Evolutionary conservation across 2,888 invertebrate species (phyloP), one percentile per base, ranked within the genome.

Genomic region (Eretmocerus hayati): DNA sequence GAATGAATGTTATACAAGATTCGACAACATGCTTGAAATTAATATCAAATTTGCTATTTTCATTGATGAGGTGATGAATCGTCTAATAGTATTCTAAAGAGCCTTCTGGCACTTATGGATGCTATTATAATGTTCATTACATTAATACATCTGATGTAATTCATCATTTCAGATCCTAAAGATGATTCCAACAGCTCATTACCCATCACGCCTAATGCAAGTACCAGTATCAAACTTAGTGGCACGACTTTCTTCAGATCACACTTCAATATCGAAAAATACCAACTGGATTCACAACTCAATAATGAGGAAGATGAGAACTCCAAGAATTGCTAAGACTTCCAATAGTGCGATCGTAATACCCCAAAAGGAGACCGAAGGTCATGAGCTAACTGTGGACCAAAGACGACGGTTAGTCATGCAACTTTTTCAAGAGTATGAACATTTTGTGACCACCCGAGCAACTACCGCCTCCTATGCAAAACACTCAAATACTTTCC

Each of bases 241-340:
- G 89, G 88, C 15, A 87, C 83, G 63, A 87, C 90, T 20, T 97
- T 97, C 77, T 97, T 97, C 74, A 94, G 94, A 9, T 92, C 92
- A 0, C 94, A 93, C 75, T 97, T 97, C 69, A 94, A 87, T 66
- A 79, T 90, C 41, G 94, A 94, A 49, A 84, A 83, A 44, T 84
- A 87, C 64, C 80, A 85, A 79, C 81, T 84, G 78, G 67, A 70
- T 56, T 55, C 63, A 40, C 72, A 73, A 54, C 15, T 71, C 46
- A 60, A 61, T 60, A 77, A 76, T 60, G 74, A 77, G 50, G 81
- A 81, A 57, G 74, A 78, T 38, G 77, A 77, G 37, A 77, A 75
- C 88, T 1, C 94, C 94, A 1, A 79, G 88, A 57, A 94, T 94
- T 23, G 93, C 94, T 13, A 85, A 89, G 71, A 92, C 92, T 1